Percentiles rank a stretch among this genome's conserved stretches.
phyloP scores from a whole-genome alignment of 2,113 vertebrate genomes.

The Elephantulus edwardii region DNA sequence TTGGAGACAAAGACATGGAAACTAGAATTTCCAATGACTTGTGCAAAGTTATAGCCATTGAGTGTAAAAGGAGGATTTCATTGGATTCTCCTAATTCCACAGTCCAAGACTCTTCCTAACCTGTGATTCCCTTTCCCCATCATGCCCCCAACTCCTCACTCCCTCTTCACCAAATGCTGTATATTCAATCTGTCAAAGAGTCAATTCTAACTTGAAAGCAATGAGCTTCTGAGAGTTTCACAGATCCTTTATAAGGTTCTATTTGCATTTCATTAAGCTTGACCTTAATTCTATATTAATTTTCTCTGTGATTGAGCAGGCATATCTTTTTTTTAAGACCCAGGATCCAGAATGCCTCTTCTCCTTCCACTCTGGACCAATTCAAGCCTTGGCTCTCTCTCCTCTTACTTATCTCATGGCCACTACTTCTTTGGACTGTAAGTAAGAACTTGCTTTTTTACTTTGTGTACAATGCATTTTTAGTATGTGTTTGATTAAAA shows the following conservation, averaged over 20 bases:
- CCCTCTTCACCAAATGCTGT: too few relatives aligned
- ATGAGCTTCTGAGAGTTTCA: too few relatives aligned
- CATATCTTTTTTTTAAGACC: constrained; percentile 84
- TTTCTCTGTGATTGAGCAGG: neutral
- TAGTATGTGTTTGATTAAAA: constrained; percentile 1
- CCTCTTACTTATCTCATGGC: constrained; percentile 92
- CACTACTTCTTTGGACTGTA: constrained; percentile 91
- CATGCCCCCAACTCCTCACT: too few relatives aligned
- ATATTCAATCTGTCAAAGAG: too few relatives aligned
- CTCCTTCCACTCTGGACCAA: constrained; percentile 90
- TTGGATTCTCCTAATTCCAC: neutral
- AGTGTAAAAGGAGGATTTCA: neutral
- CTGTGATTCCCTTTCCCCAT: neutral
- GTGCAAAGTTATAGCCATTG: neutral
- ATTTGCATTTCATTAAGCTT: neutral
- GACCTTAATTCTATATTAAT: neutral
- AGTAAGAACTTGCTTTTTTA: constrained; percentile 67
- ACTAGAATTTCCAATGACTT: neutral
- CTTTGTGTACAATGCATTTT: neutral
- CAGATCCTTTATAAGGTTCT: neutral
- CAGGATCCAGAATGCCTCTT: constrained; percentile 91
- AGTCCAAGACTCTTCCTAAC: neutral
- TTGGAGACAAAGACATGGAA: constrained; percentile 25
- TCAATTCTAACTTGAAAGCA: too few relatives aligned
- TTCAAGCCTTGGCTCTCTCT: constrained; percentile 89